Base-by-base conservation (phyloP, 2,113 vertebrate genomes). In the Clarias batrachus region DNA sequence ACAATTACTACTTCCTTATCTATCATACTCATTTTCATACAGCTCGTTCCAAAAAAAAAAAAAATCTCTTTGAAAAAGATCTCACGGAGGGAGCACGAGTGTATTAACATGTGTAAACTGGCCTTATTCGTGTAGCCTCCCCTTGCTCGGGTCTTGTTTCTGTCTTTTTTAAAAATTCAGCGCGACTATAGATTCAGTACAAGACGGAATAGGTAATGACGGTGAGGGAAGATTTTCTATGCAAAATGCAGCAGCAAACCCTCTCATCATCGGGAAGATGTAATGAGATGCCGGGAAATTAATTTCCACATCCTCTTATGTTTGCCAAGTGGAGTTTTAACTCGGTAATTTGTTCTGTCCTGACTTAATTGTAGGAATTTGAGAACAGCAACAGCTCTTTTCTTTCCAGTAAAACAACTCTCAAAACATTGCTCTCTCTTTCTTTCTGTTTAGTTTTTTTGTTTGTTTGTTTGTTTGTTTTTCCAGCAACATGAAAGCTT, bases 341-440 rank as follows among this genome's bases (percentile, higher is more conserved):
- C 82, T 83, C 85, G 80, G 87, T 88, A 87, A 91, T 90, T 89
- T 89, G 87, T 91, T 87, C 88, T 73, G 78, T 88, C 70, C 85
- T 84, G 87, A 87, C 84, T 87, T 83, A 83, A 87, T 89, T 85
- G 73, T 85, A 52, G 82, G 70, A 88, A 77, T 88, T 82, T 88
- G 56, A 74, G 76, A 86, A 41, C 70, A 76, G 76, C 54, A 74
- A 16, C 60, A 77, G 59, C 74, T 71, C 70, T 84, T 86, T 82
- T 68, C 71, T 79, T 74, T 41, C 85, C 68, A 66, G 60, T 16
- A 48, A 63, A 41, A 60, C 82, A 68, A 37, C 16, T 82, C 48
- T 85, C 5, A 48, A 48, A 48, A 48, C 48, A 48, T 82, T 41
- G 52, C 25, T 73, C 17, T 73, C 37, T 11, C 33, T 23, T 21